Percentiles rank a stretch among this genome's conserved stretches.
Evolutionary conservation across 2,888 invertebrate genomes (phyloP).

Genomic region (Drosophila imparisetae): DNA sequence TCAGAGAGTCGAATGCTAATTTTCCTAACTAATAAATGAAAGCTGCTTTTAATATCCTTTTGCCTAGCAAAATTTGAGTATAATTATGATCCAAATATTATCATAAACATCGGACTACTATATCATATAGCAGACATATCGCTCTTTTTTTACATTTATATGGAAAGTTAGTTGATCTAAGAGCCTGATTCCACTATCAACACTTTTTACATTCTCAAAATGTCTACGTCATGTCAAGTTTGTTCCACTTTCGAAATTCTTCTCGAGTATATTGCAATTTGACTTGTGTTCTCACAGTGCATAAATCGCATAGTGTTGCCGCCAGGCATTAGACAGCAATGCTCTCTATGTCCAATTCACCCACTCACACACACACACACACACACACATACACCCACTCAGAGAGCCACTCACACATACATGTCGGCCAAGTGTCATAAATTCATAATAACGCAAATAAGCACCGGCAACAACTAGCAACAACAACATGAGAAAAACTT

Average conservation of each 20-base stretch:
- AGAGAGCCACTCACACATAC: conserved; percentile 36
- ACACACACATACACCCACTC: background rate
- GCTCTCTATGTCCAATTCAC: background rate
- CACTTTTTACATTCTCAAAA: background rate
- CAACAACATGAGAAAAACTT: conserved; percentile 52
- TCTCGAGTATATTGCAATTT: no score
- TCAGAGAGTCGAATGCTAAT: no score
- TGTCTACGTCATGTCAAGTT: no score
- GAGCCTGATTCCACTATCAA: background rate
- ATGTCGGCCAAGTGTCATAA: conserved; percentile 75
- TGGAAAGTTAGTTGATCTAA: background rate
- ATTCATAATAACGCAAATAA: conserved; percentile 83
- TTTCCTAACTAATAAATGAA: no score
- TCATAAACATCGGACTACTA: no score
- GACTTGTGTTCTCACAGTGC: background rate
- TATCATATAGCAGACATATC: background rate
- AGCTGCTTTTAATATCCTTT: no score
- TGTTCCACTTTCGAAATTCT: no score
- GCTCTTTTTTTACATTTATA: background rate
- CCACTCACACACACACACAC: conserved; percentile 6
- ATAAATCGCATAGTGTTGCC: background rate
- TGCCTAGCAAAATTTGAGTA: no score
- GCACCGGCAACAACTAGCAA: conserved; percentile 62
- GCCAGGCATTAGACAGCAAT: background rate
- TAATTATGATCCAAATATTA: no score